phyloP scores from a whole-genome alignment of 2,888 invertebrate genomes.

The Cephus runcator region DNA sequence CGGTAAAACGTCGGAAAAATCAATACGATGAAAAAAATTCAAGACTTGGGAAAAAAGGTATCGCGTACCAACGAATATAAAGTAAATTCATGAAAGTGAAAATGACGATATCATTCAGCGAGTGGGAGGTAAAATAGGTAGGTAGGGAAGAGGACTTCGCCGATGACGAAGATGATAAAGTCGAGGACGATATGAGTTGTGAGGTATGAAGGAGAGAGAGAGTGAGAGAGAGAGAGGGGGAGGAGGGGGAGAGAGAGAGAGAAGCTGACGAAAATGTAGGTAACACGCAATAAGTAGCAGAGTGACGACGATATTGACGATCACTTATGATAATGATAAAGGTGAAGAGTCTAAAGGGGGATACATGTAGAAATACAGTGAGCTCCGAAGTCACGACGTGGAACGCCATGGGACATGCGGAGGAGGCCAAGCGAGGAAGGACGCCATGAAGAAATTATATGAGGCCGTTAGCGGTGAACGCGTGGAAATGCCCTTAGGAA shows the following conservation, averaged over 20 bases:
- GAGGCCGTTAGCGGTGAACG: constrained; percentile 1
- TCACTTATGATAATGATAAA: neutral
- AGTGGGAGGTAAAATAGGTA: neutral
- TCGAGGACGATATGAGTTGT: neutral
- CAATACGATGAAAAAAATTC: neutral
- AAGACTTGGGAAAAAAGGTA: neutral
- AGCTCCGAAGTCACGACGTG: neutral
- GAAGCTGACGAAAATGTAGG: neutral
- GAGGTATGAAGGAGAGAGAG: neutral
- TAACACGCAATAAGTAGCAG: neutral
- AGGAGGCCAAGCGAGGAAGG: constrained; percentile 29
- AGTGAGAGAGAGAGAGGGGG: too few species aligned
- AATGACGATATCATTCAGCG: neutral
- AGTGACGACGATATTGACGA: neutral
- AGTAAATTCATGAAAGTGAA: neutral
- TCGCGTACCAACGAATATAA: neutral
- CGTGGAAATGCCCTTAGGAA: constrained; percentile 8
- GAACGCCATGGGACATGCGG: constrained; percentile 32
- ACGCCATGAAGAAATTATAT: constrained; percentile 31
- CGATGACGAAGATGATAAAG: neutral
- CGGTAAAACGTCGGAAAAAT: neutral
- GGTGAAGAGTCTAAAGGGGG: neutral
- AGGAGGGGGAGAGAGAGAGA: too few species aligned
- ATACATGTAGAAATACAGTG: neutral
- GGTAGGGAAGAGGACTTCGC: neutral